A percentile compares a stretch with the other conserved stretches of the same genome.
These are phyloP conservation scores for Brotula barbata DNA, from an alignment of 2,797 vertebrate genomes.

Conservation along the genomic window DNA sequence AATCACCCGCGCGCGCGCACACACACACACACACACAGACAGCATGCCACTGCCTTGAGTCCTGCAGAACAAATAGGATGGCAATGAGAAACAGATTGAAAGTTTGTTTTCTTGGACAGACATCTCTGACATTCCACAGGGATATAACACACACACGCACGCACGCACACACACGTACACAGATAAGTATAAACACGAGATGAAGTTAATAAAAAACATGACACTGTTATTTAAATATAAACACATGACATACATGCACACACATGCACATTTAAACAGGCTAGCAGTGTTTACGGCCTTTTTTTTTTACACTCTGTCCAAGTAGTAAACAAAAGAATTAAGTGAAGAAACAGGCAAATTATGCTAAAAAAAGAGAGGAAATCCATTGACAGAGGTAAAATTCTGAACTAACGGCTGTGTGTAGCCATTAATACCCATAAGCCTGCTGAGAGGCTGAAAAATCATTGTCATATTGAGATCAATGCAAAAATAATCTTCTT, in stretches of 20 bases:
- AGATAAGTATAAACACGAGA: slow-evolving; percentile 58
- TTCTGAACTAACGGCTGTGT: no score
- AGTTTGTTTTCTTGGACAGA: slow-evolving; percentile 62
- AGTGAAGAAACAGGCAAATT: not conserved
- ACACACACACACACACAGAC: slow-evolving; percentile 26
- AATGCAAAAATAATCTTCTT: no score
- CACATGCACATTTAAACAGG: slow-evolving; percentile 19
- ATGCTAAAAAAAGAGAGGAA: no score
- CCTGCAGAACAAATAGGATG: slow-evolving; percentile 54
- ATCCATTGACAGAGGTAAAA: no score
- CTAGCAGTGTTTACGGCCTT: not conserved
- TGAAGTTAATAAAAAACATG: slow-evolving; percentile 52
- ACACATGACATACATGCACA: slow-evolving; percentile 33
- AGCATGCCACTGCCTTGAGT: slow-evolving; percentile 59
- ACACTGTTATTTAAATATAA: slow-evolving; percentile 38
- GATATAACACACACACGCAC: slow-evolving; percentile 34
- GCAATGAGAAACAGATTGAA: slow-evolving; percentile 70
- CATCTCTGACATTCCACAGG: slow-evolving; percentile 59
- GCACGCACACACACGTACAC: slow-evolving; percentile 13
- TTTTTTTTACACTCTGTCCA: not conserved
- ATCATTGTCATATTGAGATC: no score
- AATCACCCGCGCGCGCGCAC: slow-evolving; percentile 10
- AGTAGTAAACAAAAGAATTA: slow-evolving; percentile 16
- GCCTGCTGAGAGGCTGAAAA: no score
- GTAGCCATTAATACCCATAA: no score